Percentiles rank a stretch among this genome's conserved stretches.
Conservation (phyloP, 2,113 vertebrate species). For the Phalacrocorax pelagicus region DNA sequence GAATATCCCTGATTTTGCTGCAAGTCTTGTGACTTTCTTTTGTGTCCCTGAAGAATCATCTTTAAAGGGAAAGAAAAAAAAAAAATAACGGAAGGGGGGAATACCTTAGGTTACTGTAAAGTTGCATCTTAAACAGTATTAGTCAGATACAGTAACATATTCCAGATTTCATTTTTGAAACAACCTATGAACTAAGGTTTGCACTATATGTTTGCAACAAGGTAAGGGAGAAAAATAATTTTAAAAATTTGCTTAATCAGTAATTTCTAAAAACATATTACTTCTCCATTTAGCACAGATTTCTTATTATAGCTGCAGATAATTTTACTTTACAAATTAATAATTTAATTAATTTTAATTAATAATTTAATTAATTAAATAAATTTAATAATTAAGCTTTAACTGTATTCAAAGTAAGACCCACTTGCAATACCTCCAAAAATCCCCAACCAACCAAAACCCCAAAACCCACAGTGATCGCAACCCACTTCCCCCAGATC, state of each 20-base stretch:
- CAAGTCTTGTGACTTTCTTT: neutral
- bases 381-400: neutral
- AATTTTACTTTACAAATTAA: neutral
- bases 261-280: neutral
- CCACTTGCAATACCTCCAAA: neutral
- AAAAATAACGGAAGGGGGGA: neutral
- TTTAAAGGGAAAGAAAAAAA: neutral
- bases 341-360: too few relatives aligned
- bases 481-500: constrained; percentile 29
- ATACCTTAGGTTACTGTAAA: neutral
- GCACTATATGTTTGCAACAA: neutral
- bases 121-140: neutral
- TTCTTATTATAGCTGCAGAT: neutral
- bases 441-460: constrained; percentile 17
- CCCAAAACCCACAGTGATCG: neutral
- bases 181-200: neutral
- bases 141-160: neutral
- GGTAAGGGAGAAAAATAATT: neutral
- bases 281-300: neutral
- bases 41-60: neutral
- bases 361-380: too few relatives aligned
- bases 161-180: neutral
- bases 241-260: neutral
- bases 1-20: constrained; percentile 21
- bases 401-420: neutral